phyloP scores from a whole-genome alignment of 30 jellyfish, hydroid and myxozoan genomes.

The Aurelia aurita complex sp. Pacific region DNA sequence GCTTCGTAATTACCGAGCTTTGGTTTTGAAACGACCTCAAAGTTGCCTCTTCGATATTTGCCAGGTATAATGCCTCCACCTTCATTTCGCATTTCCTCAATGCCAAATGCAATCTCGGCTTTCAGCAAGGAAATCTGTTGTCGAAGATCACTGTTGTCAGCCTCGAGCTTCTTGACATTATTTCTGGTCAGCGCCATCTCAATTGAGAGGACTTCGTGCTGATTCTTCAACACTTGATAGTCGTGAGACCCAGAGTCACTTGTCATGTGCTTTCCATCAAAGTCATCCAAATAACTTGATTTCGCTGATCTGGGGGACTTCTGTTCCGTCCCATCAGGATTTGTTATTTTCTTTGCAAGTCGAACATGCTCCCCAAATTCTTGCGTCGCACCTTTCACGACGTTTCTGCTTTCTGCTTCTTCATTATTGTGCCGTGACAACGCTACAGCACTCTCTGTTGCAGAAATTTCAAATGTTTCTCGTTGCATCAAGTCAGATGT shows the following conservation, averaged over 20 bases:
- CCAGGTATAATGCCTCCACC: constrained; percentile 70
- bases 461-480: background rate
- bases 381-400: background rate
- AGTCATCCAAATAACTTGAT: background rate
- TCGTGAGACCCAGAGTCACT: background rate
- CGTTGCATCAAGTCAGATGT: background rate
- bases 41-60: constrained; percentile 65
- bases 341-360: background rate
- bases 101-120: constrained; percentile 58
- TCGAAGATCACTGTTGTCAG: constrained; percentile 58
- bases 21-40: constrained; percentile 57
- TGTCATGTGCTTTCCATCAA: background rate
- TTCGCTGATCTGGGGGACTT: background rate
- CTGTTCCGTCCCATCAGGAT: background rate
- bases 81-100: constrained; percentile 23
- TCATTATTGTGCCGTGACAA: background rate
- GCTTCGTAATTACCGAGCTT: background rate
- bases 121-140: constrained; percentile 55
- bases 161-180: constrained; percentile 48
- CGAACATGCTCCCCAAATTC: background rate
- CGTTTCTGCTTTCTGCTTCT: background rate
- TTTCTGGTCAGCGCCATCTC: constrained; percentile 69
- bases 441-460: background rate
- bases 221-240: constrained; percentile 16
- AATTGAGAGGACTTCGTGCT: constrained; percentile 52